These are phyloP conservation scores for Threskiornis aethiopicus DNA, from an alignment of 2,797 vertebrate species.

Conservation along the genomic window DNA sequence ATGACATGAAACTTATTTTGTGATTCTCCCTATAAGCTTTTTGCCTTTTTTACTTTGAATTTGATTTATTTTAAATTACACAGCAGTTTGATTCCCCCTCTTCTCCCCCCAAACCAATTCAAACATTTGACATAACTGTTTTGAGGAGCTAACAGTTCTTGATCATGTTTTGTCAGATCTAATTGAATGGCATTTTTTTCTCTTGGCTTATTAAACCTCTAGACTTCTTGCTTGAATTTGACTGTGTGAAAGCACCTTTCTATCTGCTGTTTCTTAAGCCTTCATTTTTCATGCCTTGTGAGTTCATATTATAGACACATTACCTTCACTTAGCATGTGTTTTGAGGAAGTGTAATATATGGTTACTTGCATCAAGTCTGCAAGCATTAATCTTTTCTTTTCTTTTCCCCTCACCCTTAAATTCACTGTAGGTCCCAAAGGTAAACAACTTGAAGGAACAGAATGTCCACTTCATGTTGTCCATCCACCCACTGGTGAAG, in stretches of 20 bases:
- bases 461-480: constrained; percentile 98
- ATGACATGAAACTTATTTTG: neutral
- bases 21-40: neutral
- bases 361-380: neutral
- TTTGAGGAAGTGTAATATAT: neutral
- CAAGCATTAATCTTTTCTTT: neutral
- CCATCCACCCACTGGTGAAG: constrained; percentile 96
- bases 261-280: neutral
- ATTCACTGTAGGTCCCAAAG: constrained; percentile 89
- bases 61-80: neutral
- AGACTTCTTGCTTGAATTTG: neutral
- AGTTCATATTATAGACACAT: neutral
- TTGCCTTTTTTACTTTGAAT: neutral
- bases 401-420: neutral
- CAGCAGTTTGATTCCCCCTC: neutral
- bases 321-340: neutral
- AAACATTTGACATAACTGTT: neutral
- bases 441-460: constrained; percentile 96
- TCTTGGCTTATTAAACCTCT: neutral
- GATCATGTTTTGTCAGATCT: neutral
- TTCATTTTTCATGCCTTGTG: neutral
- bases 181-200: neutral
- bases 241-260: neutral
- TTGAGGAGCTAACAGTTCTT: neutral
- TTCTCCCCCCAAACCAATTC: neutral